Evolutionary conservation across 2,888 invertebrate genomes (phyloP).

Genomic region (Galeopsomyia nigrocyanea): DNA sequence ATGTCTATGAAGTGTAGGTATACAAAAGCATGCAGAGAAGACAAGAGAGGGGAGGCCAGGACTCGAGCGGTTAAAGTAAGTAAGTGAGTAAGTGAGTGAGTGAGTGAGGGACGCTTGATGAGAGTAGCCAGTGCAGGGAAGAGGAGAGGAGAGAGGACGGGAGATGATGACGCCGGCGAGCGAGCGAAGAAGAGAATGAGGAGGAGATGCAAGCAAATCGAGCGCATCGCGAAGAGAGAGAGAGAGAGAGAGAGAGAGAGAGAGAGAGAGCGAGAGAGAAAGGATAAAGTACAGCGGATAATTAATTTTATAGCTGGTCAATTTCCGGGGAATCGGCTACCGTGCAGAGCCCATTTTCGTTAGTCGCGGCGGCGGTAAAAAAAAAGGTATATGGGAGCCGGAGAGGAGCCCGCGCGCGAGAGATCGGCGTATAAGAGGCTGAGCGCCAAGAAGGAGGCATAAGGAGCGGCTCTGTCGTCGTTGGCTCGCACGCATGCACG

Average conservation of each 20-base stretch:
- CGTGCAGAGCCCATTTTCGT: slow-evolving; percentile 62
- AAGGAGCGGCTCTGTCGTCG: not conserved
- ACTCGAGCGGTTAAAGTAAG: not conserved
- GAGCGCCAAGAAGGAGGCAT: no score
- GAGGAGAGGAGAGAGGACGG: slow-evolving; percentile 8
- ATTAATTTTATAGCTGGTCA: slow-evolving; percentile 69
- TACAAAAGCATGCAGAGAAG: no score
- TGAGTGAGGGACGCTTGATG: slow-evolving; percentile 1
- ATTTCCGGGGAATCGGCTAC: slow-evolving; percentile 68
- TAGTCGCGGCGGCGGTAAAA: slow-evolving; percentile 54
- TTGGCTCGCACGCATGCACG: not conserved
- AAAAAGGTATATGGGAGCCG: slow-evolving; percentile 14
- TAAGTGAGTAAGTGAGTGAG: slow-evolving; percentile 3
- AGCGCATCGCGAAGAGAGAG: not conserved
- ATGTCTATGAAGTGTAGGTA: no score
- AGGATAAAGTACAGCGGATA: slow-evolving; percentile 67
- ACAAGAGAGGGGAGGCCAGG: no score
- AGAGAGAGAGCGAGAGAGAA: slow-evolving; percentile 42
- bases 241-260: slow-evolving; percentile 26
- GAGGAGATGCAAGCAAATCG: not conserved
- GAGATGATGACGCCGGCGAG: not conserved
- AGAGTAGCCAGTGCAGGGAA: not conserved
- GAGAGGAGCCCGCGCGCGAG: slow-evolving; percentile 20
- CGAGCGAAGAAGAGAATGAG: slow-evolving; percentile 1
- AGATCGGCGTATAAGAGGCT: slow-evolving; percentile 2